Evolutionary conservation across 2,113 vertebrate genomes (phyloP).

Genomic region (Strix aluco): DNA sequence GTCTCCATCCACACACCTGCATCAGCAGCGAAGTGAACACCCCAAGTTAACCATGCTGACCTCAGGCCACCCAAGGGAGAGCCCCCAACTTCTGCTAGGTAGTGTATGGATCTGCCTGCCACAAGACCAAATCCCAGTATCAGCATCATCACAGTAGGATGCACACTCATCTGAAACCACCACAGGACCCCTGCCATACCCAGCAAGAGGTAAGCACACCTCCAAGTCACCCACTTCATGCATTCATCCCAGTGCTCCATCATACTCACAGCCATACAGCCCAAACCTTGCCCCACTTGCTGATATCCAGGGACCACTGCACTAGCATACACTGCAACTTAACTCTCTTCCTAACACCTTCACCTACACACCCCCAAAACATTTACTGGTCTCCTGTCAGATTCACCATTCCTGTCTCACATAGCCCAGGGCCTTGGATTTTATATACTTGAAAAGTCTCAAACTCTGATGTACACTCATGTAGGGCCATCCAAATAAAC

Average conservation of each 20-base stretch:
- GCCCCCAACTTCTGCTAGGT: background rate
- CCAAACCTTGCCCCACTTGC: background rate
- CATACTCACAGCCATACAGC: background rate
- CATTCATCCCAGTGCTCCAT: background rate
- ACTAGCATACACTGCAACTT: background rate
- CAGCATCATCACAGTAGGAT: fast-evolving
- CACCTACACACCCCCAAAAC: background rate
- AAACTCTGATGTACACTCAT: too few species aligned
- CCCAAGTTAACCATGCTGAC: fast-evolving
- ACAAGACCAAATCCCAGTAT: fast-evolving
- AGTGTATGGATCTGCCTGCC: too few species aligned
- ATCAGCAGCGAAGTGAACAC: background rate
- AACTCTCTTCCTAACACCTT: background rate
- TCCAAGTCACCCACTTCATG: background rate
- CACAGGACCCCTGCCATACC: background rate
- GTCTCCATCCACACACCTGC: background rate
- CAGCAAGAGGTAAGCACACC: background rate
- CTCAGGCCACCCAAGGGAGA: background rate
- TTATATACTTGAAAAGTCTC: background rate
- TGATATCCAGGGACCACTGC: background rate
- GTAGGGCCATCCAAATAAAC: background rate
- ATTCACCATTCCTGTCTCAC: background rate
- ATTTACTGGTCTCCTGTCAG: background rate
- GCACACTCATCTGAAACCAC: background rate
- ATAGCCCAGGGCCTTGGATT: background rate